A percentile compares a stretch with the other conserved stretches of the same genome.
These are phyloP conservation scores for Spinus olivaceus DNA, from an alignment of 2,797 vertebrate species.

Conservation along the genomic window DNA sequence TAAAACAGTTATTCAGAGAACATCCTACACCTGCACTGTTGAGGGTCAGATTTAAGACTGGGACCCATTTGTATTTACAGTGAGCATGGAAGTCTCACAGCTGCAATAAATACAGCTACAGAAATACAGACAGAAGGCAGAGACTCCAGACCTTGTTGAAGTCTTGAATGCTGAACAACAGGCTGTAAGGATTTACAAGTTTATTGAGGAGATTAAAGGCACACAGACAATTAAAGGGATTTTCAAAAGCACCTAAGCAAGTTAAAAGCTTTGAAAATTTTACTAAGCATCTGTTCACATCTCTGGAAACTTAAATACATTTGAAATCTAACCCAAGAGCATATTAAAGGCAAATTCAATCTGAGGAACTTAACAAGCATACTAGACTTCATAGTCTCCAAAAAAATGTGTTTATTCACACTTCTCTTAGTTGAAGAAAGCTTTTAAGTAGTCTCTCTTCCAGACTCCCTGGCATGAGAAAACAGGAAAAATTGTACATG, in stretches of 20 bases:
- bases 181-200: not conserved
- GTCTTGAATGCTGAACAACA: not conserved
- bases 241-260: constrained; percentile 36
- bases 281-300: constrained; percentile 30
- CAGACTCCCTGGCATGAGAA: not conserved
- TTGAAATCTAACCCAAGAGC: constrained; percentile 24
- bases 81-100: not conserved
- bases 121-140: not conserved
- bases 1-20: not conserved
- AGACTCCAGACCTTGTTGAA: not conserved
- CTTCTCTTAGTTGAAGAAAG: not conserved
- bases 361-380: not conserved
- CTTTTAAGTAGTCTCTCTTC: not conserved
- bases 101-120: not conserved
- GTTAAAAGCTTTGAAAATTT: constrained; percentile 51
- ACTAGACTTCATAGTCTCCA: not conserved
- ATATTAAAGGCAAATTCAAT: constrained; percentile 14
- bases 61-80: not conserved
- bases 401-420: not conserved
- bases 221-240: not conserved
- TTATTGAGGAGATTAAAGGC: constrained; percentile 25
- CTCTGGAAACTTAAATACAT: constrained; percentile 52
- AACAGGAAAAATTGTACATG: not conserved
- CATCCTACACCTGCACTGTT: not conserved
- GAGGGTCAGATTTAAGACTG: not conserved